Conservation (phyloP, 92 coral and sea anemone species). For the Paramuricea clavata region DNA sequence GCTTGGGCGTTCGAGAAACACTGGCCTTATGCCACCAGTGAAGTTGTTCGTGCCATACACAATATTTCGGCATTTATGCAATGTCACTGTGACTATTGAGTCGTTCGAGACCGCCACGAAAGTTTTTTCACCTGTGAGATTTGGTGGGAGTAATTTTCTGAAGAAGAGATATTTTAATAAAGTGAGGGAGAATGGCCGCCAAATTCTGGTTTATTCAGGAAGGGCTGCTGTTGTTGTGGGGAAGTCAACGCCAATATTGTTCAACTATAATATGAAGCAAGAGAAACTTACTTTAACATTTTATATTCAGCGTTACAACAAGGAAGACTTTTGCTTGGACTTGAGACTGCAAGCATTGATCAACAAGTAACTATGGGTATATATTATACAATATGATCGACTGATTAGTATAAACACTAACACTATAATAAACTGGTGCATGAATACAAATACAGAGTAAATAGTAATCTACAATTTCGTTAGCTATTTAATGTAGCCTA, state of each 20-base stretch:
- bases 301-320: conserved; percentile 15
- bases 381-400: too few species aligned
- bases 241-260: conserved; percentile 35
- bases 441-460: too few species aligned
- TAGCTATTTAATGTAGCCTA: too few species aligned
- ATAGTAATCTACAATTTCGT: too few species aligned
- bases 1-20: conserved; percentile 62
- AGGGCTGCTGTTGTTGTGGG: conserved; percentile 59
- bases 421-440: too few species aligned
- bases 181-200: conserved; percentile 12
- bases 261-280: too few species aligned
- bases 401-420: too few species aligned
- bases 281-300: too few species aligned
- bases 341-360: too few species aligned
- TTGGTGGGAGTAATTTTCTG: conserved; percentile 55
- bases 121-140: conserved; percentile 58
- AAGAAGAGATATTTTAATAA: conserved; percentile 61
- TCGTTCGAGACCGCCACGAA: conserved; percentile 32
- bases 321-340: not conserved
- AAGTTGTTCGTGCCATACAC: too few species aligned
- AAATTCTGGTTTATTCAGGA: not conserved
- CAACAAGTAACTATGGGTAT: too few species aligned
- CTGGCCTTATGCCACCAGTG: too few species aligned
- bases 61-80: conserved; percentile 35
- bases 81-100: conserved; percentile 41